Conservation (phyloP, 2,797 vertebrate genomes). For the Mus spretus region DNA sequence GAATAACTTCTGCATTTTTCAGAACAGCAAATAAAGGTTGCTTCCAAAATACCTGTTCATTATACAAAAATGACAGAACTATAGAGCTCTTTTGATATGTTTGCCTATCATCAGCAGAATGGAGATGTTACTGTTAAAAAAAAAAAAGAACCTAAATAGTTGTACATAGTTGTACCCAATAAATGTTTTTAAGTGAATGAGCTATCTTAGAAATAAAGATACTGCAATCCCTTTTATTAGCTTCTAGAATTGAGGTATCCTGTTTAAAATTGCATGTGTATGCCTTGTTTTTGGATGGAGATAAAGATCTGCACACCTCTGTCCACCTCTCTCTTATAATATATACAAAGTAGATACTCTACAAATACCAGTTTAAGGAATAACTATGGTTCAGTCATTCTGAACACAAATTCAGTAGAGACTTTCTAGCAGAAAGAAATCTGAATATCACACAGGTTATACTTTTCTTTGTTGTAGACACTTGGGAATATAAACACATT, state of each 20-base stretch:
- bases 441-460: background rate
- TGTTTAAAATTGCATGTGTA: background rate
- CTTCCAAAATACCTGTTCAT: conserved; percentile 18
- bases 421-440: background rate
- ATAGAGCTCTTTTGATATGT: background rate
- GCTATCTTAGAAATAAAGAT: conserved; percentile 28
- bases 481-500: background rate
- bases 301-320: background rate
- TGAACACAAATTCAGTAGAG: conserved; percentile 7
- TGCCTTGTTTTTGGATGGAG: background rate
- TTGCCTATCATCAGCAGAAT: background rate
- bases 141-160: background rate
- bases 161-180: background rate
- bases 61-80: conserved; percentile 20
- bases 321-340: background rate
- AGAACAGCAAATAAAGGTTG: conserved; percentile 43
- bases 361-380: conserved; percentile 14
- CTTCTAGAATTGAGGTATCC: background rate
- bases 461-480: background rate
- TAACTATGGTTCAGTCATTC: background rate
- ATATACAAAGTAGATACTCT: background rate
- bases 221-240: background rate
- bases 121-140: background rate
- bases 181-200: conserved; percentile 36
- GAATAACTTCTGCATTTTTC: conserved; percentile 33